Conservation (phyloP, 2,888 invertebrate species). For the Epinotia brunnichana region DNA sequence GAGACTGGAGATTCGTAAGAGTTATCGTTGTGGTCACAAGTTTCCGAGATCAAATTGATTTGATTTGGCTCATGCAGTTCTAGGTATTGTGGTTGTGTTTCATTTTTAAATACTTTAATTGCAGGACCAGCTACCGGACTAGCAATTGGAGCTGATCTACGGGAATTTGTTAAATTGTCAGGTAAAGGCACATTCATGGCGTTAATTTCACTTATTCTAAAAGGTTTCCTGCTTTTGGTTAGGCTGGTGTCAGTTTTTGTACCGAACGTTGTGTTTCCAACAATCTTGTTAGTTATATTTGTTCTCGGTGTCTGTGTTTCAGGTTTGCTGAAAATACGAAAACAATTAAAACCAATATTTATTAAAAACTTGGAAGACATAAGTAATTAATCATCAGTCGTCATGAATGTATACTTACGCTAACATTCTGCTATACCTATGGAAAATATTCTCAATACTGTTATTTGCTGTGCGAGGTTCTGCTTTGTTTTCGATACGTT, state of each 20-base stretch:
- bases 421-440: slow-evolving; percentile 64
- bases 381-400: neutral
- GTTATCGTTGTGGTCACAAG: neutral
- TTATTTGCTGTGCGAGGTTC: neutral
- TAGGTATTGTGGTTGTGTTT: neutral
- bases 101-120: slow-evolving; percentile 1
- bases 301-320: slow-evolving; percentile 17
- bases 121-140: neutral
- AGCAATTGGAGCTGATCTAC: neutral
- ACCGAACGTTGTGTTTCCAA: slow-evolving; percentile 1
- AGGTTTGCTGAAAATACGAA: slow-evolving; percentile 50
- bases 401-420: slow-evolving; percentile 52
- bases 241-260: slow-evolving; percentile 12
- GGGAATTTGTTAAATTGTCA: slow-evolving; percentile 48
- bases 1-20: slow-evolving; percentile 26
- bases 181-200: slow-evolving; percentile 56
- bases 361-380: neutral
- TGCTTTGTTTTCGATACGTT: neutral
- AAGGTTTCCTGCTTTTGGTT: slow-evolving; percentile 59
- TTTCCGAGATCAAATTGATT: neutral
- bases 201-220: slow-evolving; percentile 68
- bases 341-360: neutral
- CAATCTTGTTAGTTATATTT: slow-evolving; percentile 27
- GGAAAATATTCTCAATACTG: slow-evolving; percentile 58
- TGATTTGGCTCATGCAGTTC: neutral